Evolutionary conservation across 2,113 vertebrate species (phyloP), one percentile per base, ranked within the genome.

Genomic region (Nothobranchius furzeri): DNA sequence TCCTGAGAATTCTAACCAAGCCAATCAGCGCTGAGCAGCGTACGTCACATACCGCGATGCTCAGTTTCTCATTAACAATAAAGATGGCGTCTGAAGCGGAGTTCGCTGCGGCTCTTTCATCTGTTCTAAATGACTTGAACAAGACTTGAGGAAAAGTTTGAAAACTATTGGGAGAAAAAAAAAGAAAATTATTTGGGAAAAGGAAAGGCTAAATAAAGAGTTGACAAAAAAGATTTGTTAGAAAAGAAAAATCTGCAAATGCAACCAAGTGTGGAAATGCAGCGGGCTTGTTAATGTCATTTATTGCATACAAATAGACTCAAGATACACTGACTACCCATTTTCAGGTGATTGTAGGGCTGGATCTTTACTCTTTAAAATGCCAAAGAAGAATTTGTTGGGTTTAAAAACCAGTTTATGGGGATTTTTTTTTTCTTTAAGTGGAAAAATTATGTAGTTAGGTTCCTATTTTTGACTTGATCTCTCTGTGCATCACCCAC

Each of bases 331-430:
- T 83, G 55, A 84, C 61, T 68, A 68, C 55, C 36, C 46, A 56
- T 13, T 53, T 15, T 59, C 7, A 73, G 75, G 65, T 82, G 86
- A 89, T 88, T 87, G 79, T 66, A 66, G 20, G 43, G 70, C 30
- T 14, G 37, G 53, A 47, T 63, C 64, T 74, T 8, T 40, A 42
- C 63, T 64, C 76, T 69, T 84, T 77, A 75, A 46, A 68, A 60
- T 66, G 53, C 66, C 63, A 74, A 76, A 84, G 70, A 79, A 71
- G 76, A 30, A 70, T 64, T 48, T 71, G 50, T 68, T 66, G 68
- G 54, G 52, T 42, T 50, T 55, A 61, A 30, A 77, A 87, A 86
- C 79, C 81, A 83, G 9, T 45, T 45, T 56, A 54, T 52, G 37
- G 76, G 82, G 80, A 88, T 82, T 82, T 83, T 77, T 20, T 20